Conservation (phyloP, 2,113 vertebrate genomes). For the Natator depressus region DNA sequence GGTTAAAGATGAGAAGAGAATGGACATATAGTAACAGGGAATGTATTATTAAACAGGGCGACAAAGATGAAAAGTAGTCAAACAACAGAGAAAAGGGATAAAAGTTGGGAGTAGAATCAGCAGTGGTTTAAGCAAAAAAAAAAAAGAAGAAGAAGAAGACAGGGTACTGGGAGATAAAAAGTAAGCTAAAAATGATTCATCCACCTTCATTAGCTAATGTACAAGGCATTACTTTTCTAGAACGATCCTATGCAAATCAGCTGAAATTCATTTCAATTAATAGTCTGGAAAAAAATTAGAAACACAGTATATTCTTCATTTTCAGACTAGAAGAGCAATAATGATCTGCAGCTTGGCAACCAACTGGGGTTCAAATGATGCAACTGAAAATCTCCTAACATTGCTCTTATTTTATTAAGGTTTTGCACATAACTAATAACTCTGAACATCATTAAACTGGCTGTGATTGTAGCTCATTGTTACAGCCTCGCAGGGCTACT, state of each 20-base stretch:
- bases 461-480: background rate
- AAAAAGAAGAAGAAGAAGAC: background rate
- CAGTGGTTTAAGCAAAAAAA: background rate
- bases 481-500: background rate
- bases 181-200: background rate
- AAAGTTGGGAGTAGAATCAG: background rate
- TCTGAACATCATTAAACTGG: background rate
- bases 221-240: background rate
- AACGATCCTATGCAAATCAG: background rate
- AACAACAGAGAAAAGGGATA: background rate
- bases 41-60: background rate
- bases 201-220: background rate
- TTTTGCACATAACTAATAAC: background rate
- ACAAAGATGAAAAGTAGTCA: background rate
- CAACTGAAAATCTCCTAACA: background rate
- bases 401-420: background rate
- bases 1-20: conserved; percentile 10
- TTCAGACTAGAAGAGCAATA: background rate
- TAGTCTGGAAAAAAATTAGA: background rate
- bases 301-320: background rate
- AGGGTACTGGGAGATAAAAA: background rate
- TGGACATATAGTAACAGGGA: background rate
- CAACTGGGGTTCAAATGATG: background rate
- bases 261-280: background rate
- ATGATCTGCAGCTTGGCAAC: background rate